Percentiles rank a stretch among this genome's conserved stretches.
Conservation (phyloP, 1,140 invertebrate species). For the Drusus annulatus region DNA sequence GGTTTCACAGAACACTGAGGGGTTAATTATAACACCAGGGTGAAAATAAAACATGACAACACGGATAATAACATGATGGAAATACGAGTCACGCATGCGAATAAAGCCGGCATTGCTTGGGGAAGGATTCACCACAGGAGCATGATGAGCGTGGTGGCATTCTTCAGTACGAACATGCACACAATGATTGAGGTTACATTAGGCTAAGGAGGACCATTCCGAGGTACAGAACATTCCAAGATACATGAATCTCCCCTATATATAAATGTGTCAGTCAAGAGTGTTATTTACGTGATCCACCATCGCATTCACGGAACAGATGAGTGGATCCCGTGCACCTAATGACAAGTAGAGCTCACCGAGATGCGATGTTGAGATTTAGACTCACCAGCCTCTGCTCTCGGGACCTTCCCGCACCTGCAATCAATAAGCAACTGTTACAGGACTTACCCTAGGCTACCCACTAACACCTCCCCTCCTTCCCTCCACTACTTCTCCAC, state of each 20-base stretch:
- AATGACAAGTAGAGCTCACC: constrained; percentile 58
- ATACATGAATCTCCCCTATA: constrained; percentile 74
- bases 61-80: constrained; percentile 44
- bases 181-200: constrained; percentile 54
- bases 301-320: constrained; percentile 53
- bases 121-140: neutral
- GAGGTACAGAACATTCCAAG: constrained; percentile 75
- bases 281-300: constrained; percentile 55
- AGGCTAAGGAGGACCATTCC: constrained; percentile 73
- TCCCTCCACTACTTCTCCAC: too few species aligned
- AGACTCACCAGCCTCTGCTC: constrained; percentile 66
- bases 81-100: constrained; percentile 49
- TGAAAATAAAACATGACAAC: constrained; percentile 46
- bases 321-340: constrained; percentile 58
- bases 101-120: neutral
- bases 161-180: constrained; percentile 65
- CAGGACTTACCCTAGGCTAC: neutral
- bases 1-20: constrained; percentile 44
- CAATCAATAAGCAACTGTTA: constrained; percentile 53
- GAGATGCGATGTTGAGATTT: constrained; percentile 71
- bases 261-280: constrained; percentile 59
- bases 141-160: constrained; percentile 45
- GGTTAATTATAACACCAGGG: constrained; percentile 24
- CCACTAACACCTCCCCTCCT: too few species aligned
- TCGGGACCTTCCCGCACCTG: constrained; percentile 50